phyloP scores from a whole-genome alignment of 2,888 invertebrate species.

The Thymelicus lineola region DNA sequence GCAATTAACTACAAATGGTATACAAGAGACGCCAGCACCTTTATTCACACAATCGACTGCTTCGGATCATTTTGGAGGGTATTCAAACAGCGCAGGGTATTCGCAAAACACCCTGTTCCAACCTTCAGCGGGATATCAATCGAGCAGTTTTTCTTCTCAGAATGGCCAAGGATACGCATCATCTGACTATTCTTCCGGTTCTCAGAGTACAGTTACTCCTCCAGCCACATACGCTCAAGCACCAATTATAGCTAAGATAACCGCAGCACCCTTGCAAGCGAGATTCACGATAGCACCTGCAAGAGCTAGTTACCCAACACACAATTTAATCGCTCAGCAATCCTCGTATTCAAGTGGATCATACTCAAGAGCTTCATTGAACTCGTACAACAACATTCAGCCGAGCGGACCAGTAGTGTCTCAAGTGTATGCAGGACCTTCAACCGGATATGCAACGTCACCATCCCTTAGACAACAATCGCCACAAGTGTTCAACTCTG shows the following conservation, averaged over 20 bases:
- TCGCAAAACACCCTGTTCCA: constrained; percentile 47
- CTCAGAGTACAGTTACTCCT: constrained; percentile 68
- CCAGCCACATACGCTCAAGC: constrained; percentile 78
- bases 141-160: constrained; percentile 57
- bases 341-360: constrained; percentile 58
- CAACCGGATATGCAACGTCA: constrained; percentile 70
- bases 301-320: constrained; percentile 63
- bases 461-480: constrained; percentile 59
- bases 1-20: constrained; percentile 74
- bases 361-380: constrained; percentile 73
- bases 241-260: constrained; percentile 80
- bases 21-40: constrained; percentile 54
- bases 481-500: constrained; percentile 45
- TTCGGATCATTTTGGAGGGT: constrained; percentile 50
- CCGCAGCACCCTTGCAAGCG: constrained; percentile 76
- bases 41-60: constrained; percentile 46
- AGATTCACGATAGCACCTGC: constrained; percentile 66
- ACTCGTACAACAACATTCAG: constrained; percentile 64
- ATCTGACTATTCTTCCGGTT: constrained; percentile 75
- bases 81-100: constrained; percentile 31
- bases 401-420: constrained; percentile 76
- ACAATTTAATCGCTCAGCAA: constrained; percentile 67
- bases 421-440: constrained; percentile 72
- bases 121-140: constrained; percentile 49
- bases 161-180: constrained; percentile 84